Conservation (phyloP, 2,113 vertebrate genomes). For the Pardalotus punctatus region DNA sequence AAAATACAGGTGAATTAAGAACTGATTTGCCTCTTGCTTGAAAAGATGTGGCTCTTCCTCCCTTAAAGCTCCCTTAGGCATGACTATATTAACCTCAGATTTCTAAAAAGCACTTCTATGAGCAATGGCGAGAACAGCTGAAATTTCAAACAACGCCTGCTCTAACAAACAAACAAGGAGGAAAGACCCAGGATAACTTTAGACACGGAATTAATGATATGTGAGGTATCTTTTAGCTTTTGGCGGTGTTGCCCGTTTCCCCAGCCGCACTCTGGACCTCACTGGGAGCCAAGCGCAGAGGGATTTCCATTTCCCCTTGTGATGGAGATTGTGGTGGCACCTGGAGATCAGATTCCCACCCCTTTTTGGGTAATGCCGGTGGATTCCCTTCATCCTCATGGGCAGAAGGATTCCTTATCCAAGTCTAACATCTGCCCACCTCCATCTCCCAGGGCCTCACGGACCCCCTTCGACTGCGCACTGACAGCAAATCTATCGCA, state of each 20-base stretch:
- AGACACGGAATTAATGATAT: neutral
- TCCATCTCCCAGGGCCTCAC: neutral
- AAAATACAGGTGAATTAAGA: neutral
- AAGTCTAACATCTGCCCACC: neutral
- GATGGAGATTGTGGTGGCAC: neutral
- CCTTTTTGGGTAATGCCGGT: neutral
- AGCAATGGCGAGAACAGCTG: neutral
- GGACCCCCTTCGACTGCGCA: neutral
- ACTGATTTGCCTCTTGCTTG: neutral
- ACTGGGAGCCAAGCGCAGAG: neutral
- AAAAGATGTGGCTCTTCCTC: neutral
- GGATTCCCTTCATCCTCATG: neutral
- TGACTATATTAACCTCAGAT: neutral
- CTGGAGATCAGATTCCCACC: neutral
- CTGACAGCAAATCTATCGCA: neutral
- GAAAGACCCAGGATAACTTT: neutral
- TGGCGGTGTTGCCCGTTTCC: neutral
- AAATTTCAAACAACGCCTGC: neutral
- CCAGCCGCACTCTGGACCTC: neutral
- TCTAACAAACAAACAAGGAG: neutral
- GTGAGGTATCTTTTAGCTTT: neutral
- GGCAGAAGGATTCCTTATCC: neutral
- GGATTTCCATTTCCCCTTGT: neutral
- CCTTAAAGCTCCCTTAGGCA: neutral
- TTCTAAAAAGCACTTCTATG: neutral